These are phyloP conservation scores for Acrobasis repandana DNA, from an alignment of 2,888 invertebrate species.

Conservation along the genomic window DNA sequence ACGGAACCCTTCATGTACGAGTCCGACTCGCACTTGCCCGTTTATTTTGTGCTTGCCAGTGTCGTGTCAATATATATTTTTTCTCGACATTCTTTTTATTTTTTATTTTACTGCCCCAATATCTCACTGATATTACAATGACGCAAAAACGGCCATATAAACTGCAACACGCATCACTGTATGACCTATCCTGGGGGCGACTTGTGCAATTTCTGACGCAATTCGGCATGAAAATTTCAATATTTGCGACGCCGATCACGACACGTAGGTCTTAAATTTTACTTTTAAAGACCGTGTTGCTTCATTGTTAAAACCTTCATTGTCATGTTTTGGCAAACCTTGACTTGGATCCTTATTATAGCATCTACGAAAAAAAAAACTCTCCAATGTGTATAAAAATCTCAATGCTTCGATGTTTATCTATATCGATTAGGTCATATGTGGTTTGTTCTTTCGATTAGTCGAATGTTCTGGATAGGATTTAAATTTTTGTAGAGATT, in stretches of 20 bases:
- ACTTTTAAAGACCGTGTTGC: background rate
- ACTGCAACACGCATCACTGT: conserved; percentile 15
- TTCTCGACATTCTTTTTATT: background rate
- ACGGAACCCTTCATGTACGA: too few relatives aligned
- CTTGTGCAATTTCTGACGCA: conserved; percentile 59
- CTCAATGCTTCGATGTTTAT: too few relatives aligned
- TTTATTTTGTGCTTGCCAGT: too few relatives aligned
- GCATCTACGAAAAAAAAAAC: too few relatives aligned
- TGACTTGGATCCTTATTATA: conserved; percentile 10
- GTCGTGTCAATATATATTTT: background rate
- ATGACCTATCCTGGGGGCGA: conserved; percentile 37
- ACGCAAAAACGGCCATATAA: background rate
- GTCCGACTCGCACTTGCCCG: too few relatives aligned
- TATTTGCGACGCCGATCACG: conserved; percentile 13
- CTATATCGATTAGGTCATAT: too few relatives aligned
- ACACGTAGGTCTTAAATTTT: conserved; percentile 10
- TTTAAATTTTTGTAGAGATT: too few relatives aligned
- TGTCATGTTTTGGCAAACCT: conserved; percentile 11
- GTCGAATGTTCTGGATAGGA: too few relatives aligned
- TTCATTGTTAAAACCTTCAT: conserved; percentile 7
- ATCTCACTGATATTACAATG: background rate
- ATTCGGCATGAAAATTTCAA: conserved; percentile 35
- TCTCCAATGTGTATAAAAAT: too few relatives aligned
- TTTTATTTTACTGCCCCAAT: background rate
- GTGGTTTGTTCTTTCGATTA: background rate